Base-by-base conservation (phyloP, 2,888 invertebrate genomes). In the Cheilosia urbana region DNA sequence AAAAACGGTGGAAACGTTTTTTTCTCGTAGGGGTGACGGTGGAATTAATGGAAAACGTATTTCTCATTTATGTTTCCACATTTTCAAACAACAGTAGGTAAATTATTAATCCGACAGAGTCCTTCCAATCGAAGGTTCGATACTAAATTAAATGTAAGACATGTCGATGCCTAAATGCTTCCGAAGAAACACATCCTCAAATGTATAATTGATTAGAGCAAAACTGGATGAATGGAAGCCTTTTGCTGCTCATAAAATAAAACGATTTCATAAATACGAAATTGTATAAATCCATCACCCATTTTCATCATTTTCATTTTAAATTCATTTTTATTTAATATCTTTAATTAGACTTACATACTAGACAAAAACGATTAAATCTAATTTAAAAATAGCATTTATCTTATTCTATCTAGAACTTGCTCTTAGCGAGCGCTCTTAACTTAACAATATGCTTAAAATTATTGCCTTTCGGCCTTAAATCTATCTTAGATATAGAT, bases 61-160 rank as follows among this genome's bases (percentile, higher is more conserved):
- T 2, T n/a, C 15, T 17, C 17, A 15, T 13, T 37, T 37, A 13
- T 13, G 3, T 37, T 37, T 37, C 37, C 11, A 11, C 37, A 37
- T 37, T 37, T 13, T 3, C 6, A 42, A 42, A n/a, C 21, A 21
- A 19, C 21, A 49, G 19, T 19, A 49, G 17, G 21, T 17, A 49
- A 49, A 19, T 7, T 49, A n/a, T 49, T 7, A 49, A 21, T 11
- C 0, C 11, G 11, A 19, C 1, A 9, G 7, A 27, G 30, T 27
- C 30, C 24, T 15, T 42, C 11, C 11, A 47, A 3, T 62, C 45
- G 37, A 65, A 51, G 37, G n/a, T 13, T 15, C 3, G 15, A 21
- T 7, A 51, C 21, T 42, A 53, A 53, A 66, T 66, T 40, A 66
- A 66, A 53, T 53, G 40, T 53, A 0, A 21, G 53, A 40, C 11